These are phyloP conservation scores for Creontiades dilutus DNA, from an alignment of 2,888 invertebrate genomes.

Conservation along the genomic window DNA sequence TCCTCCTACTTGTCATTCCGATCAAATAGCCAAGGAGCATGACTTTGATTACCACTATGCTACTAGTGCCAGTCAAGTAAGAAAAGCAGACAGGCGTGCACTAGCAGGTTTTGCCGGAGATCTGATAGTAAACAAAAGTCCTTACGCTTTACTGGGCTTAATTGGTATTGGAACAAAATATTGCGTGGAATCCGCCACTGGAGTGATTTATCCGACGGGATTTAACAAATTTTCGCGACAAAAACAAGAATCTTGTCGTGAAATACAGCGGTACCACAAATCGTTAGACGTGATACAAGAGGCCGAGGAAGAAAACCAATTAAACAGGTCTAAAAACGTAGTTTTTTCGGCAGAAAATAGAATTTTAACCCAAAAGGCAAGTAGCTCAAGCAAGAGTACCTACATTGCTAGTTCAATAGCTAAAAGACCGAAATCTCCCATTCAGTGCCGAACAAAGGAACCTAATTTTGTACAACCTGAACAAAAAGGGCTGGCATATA, in stretches of 20 bases:
- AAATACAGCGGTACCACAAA: not conserved
- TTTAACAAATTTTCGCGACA: not conserved
- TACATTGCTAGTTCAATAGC: not conserved
- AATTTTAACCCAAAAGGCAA: no score
- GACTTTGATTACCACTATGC: not conserved
- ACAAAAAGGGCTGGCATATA: not conserved
- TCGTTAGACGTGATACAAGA: not conserved
- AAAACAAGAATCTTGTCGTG: not conserved
- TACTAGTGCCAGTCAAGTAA: not conserved
- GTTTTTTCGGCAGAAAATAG: not conserved
- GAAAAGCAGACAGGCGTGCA: not conserved
- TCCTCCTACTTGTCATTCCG: not conserved
- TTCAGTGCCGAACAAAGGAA: no score
- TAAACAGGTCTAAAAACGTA: not conserved
- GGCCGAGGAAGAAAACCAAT: not conserved
- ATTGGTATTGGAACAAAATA: not conserved
- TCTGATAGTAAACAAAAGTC: not conserved
- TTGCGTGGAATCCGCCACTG: not conserved
- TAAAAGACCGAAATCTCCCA: no score
- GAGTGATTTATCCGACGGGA: not conserved
- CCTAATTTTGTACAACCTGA: no score
- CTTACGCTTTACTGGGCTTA: not conserved
- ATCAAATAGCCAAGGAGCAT: not conserved
- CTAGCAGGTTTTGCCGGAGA: not conserved
- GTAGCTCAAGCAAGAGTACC: no score